Percentiles rank a stretch among this genome's conserved stretches.
Evolutionary conservation across 1,140 invertebrate genomes (phyloP).

Genomic region (Drosophila pseudoobscura): DNA sequence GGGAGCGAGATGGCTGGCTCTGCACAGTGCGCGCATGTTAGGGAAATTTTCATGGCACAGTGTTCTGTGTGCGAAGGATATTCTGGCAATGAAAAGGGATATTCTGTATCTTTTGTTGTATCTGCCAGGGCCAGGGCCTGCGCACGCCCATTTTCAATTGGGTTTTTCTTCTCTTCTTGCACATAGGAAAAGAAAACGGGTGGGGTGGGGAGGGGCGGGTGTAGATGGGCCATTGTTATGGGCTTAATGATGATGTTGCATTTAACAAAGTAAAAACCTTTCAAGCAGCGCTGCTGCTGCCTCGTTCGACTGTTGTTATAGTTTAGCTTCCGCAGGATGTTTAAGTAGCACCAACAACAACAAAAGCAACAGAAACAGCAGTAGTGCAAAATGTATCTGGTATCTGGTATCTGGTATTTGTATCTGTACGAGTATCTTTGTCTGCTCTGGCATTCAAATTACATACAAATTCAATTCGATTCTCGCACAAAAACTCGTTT

Average conservation of each 20-base stretch:
- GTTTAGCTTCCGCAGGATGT: conserved; percentile 78
- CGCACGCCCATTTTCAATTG: conserved; percentile 68
- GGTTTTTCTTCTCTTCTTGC: not conserved
- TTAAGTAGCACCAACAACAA: conserved; percentile 59
- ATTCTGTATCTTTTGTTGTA: too few relatives aligned
- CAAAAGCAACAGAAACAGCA: conserved; percentile 19
- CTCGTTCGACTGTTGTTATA: conserved; percentile 42
- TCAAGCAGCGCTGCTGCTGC: conserved; percentile 36
- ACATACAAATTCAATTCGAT: conserved; percentile 74
- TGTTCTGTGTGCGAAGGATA: conserved; percentile 35
- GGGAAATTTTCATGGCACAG: conserved; percentile 46
- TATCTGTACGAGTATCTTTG: conserved; percentile 19
- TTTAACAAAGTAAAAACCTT: conserved; percentile 69
- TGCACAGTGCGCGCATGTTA: conserved; percentile 44
- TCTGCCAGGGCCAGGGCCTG: not conserved
- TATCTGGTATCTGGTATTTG: conserved; percentile 29
- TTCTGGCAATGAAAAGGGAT: conserved; percentile 17
- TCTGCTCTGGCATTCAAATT: conserved; percentile 46
- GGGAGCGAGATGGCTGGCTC: conserved; percentile 54
- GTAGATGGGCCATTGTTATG: conserved; percentile 68
- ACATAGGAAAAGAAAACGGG: not conserved
- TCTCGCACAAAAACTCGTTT: conserved; percentile 67
- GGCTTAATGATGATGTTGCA: conserved; percentile 79
- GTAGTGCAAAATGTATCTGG: conserved; percentile 33
- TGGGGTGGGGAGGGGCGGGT: conserved; percentile 17